These are phyloP conservation scores for Sparidentex hasta DNA, from an alignment of 2,797 vertebrate species.

Conservation along the genomic window DNA sequence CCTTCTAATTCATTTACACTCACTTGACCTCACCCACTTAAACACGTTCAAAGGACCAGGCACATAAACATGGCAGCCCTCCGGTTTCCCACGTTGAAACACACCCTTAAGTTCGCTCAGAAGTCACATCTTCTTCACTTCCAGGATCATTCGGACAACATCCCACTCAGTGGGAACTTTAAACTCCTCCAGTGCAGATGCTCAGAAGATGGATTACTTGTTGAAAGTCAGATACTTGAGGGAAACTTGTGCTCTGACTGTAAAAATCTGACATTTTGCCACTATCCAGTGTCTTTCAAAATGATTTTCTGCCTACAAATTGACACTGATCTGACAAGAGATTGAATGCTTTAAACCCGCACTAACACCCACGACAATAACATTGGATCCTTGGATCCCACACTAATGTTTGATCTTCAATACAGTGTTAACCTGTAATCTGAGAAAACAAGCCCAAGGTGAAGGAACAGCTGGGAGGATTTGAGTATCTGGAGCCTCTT, in stretches of 20 bases:
- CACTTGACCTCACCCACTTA: slow-evolving; percentile 62
- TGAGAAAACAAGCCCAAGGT: not conserved
- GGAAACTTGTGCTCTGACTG: not conserved
- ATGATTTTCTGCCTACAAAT: slow-evolving; percentile 4
- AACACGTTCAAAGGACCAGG: slow-evolving; percentile 46
- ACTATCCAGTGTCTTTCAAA: slow-evolving; percentile 7
- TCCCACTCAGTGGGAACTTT: slow-evolving; percentile 6
- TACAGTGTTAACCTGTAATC: slow-evolving; percentile 13
- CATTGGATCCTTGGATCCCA: not conserved
- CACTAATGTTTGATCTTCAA: not conserved
- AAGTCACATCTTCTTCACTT: slow-evolving; percentile 24
- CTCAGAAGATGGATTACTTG: slow-evolving; percentile 11
- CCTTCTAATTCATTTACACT: slow-evolving; percentile 65
- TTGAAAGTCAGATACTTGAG: not conserved
- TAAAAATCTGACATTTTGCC: not conserved
- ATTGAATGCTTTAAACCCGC: not conserved
- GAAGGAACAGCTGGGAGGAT: slow-evolving; percentile 19
- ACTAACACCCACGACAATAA: slow-evolving; percentile 11
- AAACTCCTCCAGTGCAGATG: slow-evolving; percentile 2
- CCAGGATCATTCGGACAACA: slow-evolving; percentile 12
- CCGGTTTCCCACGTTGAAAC: slow-evolving; percentile 45
- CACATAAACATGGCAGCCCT: slow-evolving; percentile 51
- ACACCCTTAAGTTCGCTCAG: slow-evolving; percentile 38
- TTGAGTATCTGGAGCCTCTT: slow-evolving; percentile 21
- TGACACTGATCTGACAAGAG: slow-evolving; percentile 9